phyloP scores from a whole-genome alignment of 2,888 invertebrate genomes.

The Pheosia tremula region DNA sequence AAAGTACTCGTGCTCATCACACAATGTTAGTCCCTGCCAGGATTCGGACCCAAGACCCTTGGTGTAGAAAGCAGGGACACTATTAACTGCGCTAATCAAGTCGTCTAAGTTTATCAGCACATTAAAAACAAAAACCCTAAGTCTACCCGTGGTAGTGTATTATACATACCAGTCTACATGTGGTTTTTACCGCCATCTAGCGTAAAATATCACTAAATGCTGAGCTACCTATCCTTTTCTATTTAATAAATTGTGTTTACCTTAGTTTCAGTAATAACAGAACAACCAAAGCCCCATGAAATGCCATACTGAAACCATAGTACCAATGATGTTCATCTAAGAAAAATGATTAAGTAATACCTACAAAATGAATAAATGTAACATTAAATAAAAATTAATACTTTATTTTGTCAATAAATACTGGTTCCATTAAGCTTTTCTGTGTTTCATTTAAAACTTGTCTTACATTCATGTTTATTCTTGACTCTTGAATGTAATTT shows the following conservation, averaged over 20 bases:
- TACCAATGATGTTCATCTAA: slow-evolving; percentile 21
- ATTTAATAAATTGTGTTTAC: not conserved
- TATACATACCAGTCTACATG: too few relatives aligned
- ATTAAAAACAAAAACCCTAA: too few relatives aligned
- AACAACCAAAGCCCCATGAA: slow-evolving; percentile 52
- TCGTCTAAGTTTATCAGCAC: too few relatives aligned
- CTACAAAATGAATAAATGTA: slow-evolving; percentile 28
- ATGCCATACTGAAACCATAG: slow-evolving; percentile 26
- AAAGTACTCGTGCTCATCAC: too few relatives aligned
- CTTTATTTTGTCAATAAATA: slow-evolving; percentile 40
- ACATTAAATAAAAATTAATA: slow-evolving; percentile 24
- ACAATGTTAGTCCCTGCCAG: too few relatives aligned
- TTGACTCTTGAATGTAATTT: slow-evolving; percentile 87
- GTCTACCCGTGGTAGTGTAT: too few relatives aligned
- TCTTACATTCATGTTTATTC: slow-evolving; percentile 97
- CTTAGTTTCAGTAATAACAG: slow-evolving; percentile 63
- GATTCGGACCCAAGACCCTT: too few relatives aligned
- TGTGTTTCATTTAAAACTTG: slow-evolving; percentile 91
- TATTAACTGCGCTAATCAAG: too few relatives aligned
- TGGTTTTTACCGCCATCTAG: too few relatives aligned
- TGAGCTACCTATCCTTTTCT: too few relatives aligned
- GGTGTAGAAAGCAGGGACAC: too few relatives aligned
- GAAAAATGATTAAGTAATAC: slow-evolving; percentile 13
- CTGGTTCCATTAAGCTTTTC: slow-evolving; percentile 57
- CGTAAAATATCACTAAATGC: too few relatives aligned